Base-by-base conservation (phyloP, 2,797 vertebrate species). In the Rhinogobio ventralis region DNA sequence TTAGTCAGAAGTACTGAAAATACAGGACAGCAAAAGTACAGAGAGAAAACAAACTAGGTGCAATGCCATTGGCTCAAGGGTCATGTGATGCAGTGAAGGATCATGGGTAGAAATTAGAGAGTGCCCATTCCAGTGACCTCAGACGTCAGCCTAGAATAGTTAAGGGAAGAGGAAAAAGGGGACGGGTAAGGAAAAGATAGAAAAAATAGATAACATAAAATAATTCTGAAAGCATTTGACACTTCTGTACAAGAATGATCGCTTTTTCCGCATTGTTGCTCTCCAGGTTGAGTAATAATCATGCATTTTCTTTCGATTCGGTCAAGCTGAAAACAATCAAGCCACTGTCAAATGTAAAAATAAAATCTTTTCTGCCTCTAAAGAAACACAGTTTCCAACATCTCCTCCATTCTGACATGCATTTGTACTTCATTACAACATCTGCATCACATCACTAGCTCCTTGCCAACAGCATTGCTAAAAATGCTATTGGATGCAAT, bases 71-170 rank as follows among this genome's bases (percentile, higher is more conserved):
- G 92, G 93, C 94, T 95, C 92, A 94, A 94, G 94, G 94, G 95
- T 95, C 94, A 91, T 94, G 94, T 95, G 95, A 94, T 95, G 93
- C 93, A 92, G 94, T 93, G 93, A 92, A 93, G 94, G 94, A 90
- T 91, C 92, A 91, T 91, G 92, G 94, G 94, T 92, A 91, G 94
- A 95, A 96, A 92, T 96, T 97, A 98, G 93, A 98, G 95, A 76
- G 97, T 93, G 87, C 96, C 98, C 97, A 99, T 98, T 96, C 97
- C 97, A 93, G 98, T 98, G 96, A 99, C 97, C 96, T 99, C 98
- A 92, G 98, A 98, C 89, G 97, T 99, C 96, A 99, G 96, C 97
- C 97, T 98, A 95, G 91, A 96, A 96, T 89, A 95, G 92, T 95
- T 88, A 88, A 89, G 94, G 90, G 86, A 88, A 92, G 85, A 72